Base-by-base conservation (phyloP, 2,888 invertebrate genomes). In the Lasiommata megera region DNA sequence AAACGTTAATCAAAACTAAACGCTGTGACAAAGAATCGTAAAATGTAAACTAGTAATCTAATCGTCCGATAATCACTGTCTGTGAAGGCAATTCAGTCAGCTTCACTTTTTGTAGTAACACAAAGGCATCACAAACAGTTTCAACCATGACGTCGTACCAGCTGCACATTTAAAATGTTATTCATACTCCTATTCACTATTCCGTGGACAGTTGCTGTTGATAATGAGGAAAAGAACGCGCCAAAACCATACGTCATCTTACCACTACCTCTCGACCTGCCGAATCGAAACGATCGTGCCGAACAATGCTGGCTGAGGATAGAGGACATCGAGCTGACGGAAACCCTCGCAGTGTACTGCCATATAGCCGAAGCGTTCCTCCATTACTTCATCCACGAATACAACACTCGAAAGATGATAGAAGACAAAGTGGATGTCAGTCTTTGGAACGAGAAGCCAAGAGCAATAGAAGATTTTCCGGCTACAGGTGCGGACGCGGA, bases 141-240 rank as follows among this genome's bases (percentile, higher is more conserved):
- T 67, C 76, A 76, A 84, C 76, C 80, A 88, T 88, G 86, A 77
- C 81, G 79, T 72, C 74, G 83, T 48, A 69, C 63, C 68, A 72
- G 73, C 70, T 73, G 73, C 73, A 87, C 88, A 82, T 78, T 78
- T 81, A 89, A 88, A 88, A 89, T 89, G 89, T 87, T 88, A 79
- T 66, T 80, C 67, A 64, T 56, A 38, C 36, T 67, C 36, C 29
- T 75, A 64, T 67, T 78, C 61, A 61, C 74, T 56, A 63, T 72
- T 62, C 62, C 68, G 66, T 59, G 75, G 60, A 41, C 74, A 56
- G 63, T 72, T 52, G 65, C 64, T 41, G 74, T 73, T 55, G 58
- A 69, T 51, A 66, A 71, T 50, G 71, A 73, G 38, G 76, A 67
- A 40, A 68, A 64, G 31, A 67, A 55, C 11, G 76, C 70, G 60